Evolutionary conservation across 2,797 vertebrate genomes (phyloP), one percentile per base, ranked within the genome.

Genomic region (Pachyuromys duprasi): DNA sequence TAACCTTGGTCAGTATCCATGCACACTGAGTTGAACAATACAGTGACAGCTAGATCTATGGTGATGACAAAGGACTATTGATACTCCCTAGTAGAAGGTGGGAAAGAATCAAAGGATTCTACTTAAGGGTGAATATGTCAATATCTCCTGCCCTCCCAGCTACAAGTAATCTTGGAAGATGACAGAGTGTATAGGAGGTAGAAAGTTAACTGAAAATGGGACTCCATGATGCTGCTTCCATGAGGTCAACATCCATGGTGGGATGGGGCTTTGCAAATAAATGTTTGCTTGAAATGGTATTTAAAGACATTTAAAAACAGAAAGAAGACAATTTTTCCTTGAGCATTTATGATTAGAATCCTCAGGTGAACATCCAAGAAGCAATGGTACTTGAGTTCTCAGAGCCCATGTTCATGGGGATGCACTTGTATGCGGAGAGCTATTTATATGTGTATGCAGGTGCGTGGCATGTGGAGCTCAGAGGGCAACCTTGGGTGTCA

Each of bases 291-390:
- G 84, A 78, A 67, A 91, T 89, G 36, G 3, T 22, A 80, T 62
- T 87, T 78, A 57, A 90, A 96, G 72, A 80, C 49, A 86, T 93
- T 39, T 36, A 57, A n/a, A 86, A 74, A 81, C 28, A 92, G 53
- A 89, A 87, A 93, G 31, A 88, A 72, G 70, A 80, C 2, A 63
- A 62, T 83, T 24, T 24, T 5, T 65, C 75, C 76, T 42, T 62
- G 18, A 78, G 83, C 26, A 67, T 57, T 76, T 42, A 1, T 81
- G 45, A 60, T 63, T 84, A 89, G 60, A 94, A 55, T 60, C 31
- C 39, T n/a, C 42, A 67, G 67, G 63, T 42, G 39, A 87, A 89
- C 60, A 53, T 79, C 42, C 57, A 94, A 86, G 82, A 97, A 86
- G 60, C 63, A 90, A 74, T 60, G n/a, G 62, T 57, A 42, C 69